phyloP scores from a whole-genome alignment of 1,140 invertebrate species.

The Lasioglossum baleicum region DNA sequence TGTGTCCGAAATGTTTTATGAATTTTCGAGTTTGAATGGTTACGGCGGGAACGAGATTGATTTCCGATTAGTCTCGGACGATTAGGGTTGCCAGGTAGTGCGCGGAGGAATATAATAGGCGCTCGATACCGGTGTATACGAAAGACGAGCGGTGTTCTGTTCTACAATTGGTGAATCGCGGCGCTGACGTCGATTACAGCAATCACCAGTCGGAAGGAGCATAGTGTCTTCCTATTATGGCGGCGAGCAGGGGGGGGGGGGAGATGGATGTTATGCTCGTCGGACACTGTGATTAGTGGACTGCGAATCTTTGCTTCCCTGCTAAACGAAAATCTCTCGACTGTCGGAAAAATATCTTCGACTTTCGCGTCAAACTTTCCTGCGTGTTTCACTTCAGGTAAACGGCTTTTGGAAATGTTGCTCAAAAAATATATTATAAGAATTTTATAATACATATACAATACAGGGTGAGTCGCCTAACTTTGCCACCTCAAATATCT shows the following conservation, averaged over 20 bases:
- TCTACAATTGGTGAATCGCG: slow-evolving; percentile 2
- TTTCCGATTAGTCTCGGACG: slow-evolving; percentile 5
- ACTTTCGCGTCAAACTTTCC: no score
- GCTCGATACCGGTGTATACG: not conserved
- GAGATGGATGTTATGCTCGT: not conserved
- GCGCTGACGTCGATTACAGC: not conserved
- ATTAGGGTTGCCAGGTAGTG: not conserved
- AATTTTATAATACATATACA: no score
- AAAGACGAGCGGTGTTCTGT: not conserved
- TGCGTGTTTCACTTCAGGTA: no score
- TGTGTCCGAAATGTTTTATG: slow-evolving; percentile 20
- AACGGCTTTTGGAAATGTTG: no score
- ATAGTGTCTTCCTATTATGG: not conserved
- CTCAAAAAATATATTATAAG: no score
- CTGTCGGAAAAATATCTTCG: no score
- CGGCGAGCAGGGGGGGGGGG: no score
- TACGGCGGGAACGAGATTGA: not conserved
- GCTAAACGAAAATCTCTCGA: no score
- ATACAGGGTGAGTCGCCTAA: no score
- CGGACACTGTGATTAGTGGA: not conserved
- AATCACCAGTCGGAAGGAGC: not conserved
- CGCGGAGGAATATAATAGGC: not conserved
- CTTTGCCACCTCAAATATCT: no score
- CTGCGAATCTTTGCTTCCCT: not conserved
- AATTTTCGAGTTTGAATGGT: not conserved